Conservation (phyloP, 1,140 invertebrate species). For the Zelostemma sp. region DNA sequence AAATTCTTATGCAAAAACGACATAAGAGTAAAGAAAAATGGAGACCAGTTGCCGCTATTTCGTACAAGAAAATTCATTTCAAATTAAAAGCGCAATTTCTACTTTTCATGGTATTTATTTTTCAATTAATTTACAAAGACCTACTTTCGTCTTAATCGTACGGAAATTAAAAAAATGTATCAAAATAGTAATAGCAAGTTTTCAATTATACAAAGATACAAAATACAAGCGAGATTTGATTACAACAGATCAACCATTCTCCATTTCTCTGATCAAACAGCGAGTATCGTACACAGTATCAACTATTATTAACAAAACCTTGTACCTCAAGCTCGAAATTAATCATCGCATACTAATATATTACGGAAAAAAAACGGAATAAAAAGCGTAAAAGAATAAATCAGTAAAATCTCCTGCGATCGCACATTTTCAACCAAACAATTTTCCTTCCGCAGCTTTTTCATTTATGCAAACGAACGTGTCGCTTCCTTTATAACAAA, state of each 20-base stretch:
- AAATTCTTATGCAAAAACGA: constrained; percentile 48
- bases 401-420: constrained; percentile 39
- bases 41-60: constrained; percentile 34
- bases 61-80: constrained; percentile 6
- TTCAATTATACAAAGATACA: not conserved
- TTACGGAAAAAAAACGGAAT: constrained; percentile 37
- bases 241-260: constrained; percentile 28
- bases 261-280: constrained; percentile 22
- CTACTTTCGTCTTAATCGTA: not conserved
- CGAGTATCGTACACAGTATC: constrained; percentile 44
- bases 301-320: constrained; percentile 47
- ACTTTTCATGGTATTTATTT: too few relatives aligned
- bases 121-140: too few relatives aligned
- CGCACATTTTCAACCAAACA: constrained; percentile 14
- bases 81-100: too few relatives aligned
- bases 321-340: constrained; percentile 45
- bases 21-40: constrained; percentile 38
- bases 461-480: too few relatives aligned
- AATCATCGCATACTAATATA: constrained; percentile 44
- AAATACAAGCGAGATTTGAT: constrained; percentile 3
- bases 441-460: too few relatives aligned
- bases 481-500: too few relatives aligned
- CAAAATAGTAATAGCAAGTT: not conserved
- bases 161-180: not conserved
- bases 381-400: constrained; percentile 15